Conservation (phyloP, 2,797 vertebrate genomes). For the Danio aesculapii region DNA sequence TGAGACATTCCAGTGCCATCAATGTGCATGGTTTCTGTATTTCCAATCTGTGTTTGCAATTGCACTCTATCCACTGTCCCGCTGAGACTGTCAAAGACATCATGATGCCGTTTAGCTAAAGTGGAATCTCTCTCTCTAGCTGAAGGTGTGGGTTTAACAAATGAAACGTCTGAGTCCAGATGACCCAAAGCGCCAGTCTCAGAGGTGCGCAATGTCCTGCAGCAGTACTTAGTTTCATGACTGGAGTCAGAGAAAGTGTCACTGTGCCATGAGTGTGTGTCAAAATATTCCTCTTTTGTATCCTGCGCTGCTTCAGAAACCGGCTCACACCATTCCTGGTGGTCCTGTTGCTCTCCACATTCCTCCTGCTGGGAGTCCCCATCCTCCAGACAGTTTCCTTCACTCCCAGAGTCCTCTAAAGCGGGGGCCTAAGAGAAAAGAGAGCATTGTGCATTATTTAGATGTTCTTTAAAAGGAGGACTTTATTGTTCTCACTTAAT, state of each 20-base stretch:
- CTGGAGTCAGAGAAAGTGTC: slow-evolving; percentile 76
- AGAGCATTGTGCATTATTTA: slow-evolving; percentile 3
- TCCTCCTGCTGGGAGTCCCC: slow-evolving; percentile 58
- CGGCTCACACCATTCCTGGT: slow-evolving; percentile 59
- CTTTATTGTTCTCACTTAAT: not conserved
- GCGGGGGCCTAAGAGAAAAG: slow-evolving; percentile 70
- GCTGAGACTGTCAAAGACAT: slow-evolving; percentile 8
- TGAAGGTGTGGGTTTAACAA: not conserved
- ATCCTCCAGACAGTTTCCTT: slow-evolving; percentile 72
- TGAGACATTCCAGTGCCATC: slow-evolving; percentile 10
- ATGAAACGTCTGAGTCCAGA: slow-evolving; percentile 13
- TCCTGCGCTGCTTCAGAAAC: slow-evolving; percentile 66
- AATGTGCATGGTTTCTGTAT: not conserved
- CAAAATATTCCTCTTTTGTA: slow-evolving; percentile 78
- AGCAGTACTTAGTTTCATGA: slow-evolving; percentile 48
- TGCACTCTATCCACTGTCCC: slow-evolving; percentile 18
- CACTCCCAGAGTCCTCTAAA: slow-evolving; percentile 68
- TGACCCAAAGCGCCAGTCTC: slow-evolving; percentile 24
- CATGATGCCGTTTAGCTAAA: not conserved
- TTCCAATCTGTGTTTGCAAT: slow-evolving; percentile 3
- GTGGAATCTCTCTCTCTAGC: not conserved
- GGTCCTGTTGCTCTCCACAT: slow-evolving; percentile 67
- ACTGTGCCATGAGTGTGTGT: slow-evolving; percentile 75
- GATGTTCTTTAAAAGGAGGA: not conserved
- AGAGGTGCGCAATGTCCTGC: slow-evolving; percentile 8